A percentile compares a stretch with the other conserved stretches of the same genome.
Conservation (phyloP, 1,140 invertebrate genomes). For the Drosophila parvula region DNA sequence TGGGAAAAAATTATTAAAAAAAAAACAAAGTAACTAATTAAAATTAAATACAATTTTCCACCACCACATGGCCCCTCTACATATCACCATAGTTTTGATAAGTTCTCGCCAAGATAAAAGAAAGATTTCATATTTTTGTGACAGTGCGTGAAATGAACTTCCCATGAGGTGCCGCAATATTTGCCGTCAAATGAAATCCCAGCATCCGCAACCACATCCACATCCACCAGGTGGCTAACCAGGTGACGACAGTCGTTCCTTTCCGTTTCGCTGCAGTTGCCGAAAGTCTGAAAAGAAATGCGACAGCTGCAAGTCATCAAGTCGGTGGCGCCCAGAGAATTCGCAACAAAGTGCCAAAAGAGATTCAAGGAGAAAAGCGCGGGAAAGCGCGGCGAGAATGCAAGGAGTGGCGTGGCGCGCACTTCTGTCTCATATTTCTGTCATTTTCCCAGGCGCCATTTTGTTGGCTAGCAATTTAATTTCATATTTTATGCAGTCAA, state of each 20-base stretch:
- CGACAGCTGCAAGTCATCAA: conserved; percentile 62
- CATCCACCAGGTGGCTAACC: conserved; percentile 31
- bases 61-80: too few relatives aligned
- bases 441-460: conserved; percentile 61
- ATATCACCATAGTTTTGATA: neutral
- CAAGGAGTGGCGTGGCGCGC: conserved; percentile 13
- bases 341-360: conserved; percentile 44
- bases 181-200: conserved; percentile 50
- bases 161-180: conserved; percentile 36
- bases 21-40: too few relatives aligned
- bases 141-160: conserved; percentile 2
- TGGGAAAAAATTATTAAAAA: neutral
- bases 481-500: conserved; percentile 65
- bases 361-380: neutral
- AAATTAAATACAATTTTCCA: neutral
- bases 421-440: conserved; percentile 56
- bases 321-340: conserved; percentile 47
- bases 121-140: neutral
- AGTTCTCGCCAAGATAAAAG: neutral
- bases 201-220: conserved; percentile 19
- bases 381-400: neutral
- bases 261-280: conserved; percentile 35
- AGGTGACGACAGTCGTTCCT: conserved; percentile 46
- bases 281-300: conserved; percentile 47
- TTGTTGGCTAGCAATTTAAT: conserved; percentile 62